Conservation (phyloP, 2,888 invertebrate species). For the Cecidostiba fungosa region DNA sequence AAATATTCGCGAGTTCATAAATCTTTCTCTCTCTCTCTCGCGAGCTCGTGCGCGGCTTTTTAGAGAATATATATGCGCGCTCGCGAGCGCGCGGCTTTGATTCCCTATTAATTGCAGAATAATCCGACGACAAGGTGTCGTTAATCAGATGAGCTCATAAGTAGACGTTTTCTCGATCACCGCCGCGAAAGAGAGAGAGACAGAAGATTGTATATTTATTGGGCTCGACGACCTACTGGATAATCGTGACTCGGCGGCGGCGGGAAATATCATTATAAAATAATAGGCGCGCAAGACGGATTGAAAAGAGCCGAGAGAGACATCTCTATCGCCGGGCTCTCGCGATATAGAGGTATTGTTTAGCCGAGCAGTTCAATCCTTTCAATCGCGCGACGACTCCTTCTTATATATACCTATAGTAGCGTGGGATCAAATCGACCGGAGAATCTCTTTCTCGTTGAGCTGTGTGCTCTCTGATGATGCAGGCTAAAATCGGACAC, state of each 20-base stretch:
- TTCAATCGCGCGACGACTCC: conserved; percentile 59
- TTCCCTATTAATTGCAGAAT: conserved; percentile 18
- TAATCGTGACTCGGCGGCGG: conserved; percentile 46
- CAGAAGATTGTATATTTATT: not conserved
- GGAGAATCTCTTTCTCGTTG: conserved; percentile 32
- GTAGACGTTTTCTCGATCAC: conserved; percentile 29
- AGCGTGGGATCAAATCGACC: conserved; percentile 64
- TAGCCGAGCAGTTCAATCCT: conserved; percentile 49
- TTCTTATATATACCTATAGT: conserved; percentile 29
- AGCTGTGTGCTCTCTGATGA: too few species aligned
- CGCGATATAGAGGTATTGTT: conserved; percentile 38
- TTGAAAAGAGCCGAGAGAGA: conserved; percentile 47
- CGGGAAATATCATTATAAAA: conserved; percentile 59
- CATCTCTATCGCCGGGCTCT: conserved; percentile 32
- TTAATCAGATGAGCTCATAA: conserved; percentile 41
- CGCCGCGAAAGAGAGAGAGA: not conserved
- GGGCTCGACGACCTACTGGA: not conserved
- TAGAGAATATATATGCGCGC: too few species aligned
- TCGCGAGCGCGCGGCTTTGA: not conserved
- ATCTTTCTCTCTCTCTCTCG: not conserved
- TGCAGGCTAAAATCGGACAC: not conserved
- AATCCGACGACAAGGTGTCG: not conserved
- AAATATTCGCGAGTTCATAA: conserved; percentile 27
- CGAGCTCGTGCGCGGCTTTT: not conserved
- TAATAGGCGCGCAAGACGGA: conserved; percentile 29